phyloP scores from a whole-genome alignment of 2,113 vertebrate species.

The Vombatus ursinus region DNA sequence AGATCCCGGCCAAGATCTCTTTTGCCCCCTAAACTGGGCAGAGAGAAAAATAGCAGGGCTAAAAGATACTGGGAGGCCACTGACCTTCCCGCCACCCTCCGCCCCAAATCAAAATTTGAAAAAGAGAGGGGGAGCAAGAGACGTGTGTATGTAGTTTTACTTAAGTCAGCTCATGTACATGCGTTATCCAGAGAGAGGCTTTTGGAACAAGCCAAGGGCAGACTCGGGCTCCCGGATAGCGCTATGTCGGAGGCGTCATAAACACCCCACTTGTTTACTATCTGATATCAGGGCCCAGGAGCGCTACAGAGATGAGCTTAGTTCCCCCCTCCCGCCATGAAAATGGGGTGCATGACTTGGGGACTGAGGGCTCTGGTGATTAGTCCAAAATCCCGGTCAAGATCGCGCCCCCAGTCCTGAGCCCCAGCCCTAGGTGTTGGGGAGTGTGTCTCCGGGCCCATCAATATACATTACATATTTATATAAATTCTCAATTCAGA shows the following conservation, averaged over 20 bases:
- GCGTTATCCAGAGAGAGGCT: not conserved
- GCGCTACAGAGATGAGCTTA: conserved; percentile 9
- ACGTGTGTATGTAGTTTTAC: not conserved
- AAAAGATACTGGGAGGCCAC: not conserved
- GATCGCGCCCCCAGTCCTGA: conserved; percentile 38
- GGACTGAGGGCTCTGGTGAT: conserved; percentile 41
- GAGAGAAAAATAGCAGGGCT: not conserved
- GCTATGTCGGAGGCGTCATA: conserved; percentile 21
- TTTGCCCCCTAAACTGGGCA: not conserved
- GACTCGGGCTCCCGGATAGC: conserved; percentile 14
- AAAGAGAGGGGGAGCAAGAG: not conserved
- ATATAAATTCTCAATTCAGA: conserved; percentile 89
- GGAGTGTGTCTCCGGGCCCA: conserved; percentile 58
- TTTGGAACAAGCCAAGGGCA: conserved; percentile 29
- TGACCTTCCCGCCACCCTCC: not conserved
- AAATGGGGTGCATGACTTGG: not conserved
- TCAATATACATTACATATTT: conserved; percentile 86
- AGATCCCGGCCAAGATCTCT: not conserved
- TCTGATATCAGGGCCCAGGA: conserved; percentile 45
- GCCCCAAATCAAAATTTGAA: not conserved
- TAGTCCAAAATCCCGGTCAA: not conserved
- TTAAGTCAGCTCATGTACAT: not conserved
- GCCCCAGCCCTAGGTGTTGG: conserved; percentile 52
- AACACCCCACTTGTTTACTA: conserved; percentile 75
- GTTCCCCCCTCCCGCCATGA: not conserved